Evolutionary conservation across 30 jellyfish, hydroid and myxozoan genomes (phyloP).

Genomic region (Turritopsis rubra): DNA sequence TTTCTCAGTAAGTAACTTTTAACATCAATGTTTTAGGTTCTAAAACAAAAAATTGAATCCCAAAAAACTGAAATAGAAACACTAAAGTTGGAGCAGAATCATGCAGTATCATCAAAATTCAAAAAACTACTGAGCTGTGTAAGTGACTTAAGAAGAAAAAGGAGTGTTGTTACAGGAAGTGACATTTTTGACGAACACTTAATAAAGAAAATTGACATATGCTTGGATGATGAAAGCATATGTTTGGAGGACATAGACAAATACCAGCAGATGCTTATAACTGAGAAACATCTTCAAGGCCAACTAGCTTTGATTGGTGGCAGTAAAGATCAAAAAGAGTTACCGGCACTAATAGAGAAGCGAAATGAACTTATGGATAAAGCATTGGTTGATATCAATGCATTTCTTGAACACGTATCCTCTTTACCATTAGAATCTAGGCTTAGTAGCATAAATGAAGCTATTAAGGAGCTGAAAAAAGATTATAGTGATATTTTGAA

Average conservation of each 20-base stretch:
- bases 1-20: too few species aligned
- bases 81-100: not conserved
- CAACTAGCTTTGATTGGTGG: not conserved
- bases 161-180: not conserved
- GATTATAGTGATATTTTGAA: not conserved
- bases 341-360: not conserved
- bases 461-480: not conserved
- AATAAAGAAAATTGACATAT: not conserved
- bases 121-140: not conserved
- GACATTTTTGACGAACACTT: not conserved
- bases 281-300: not conserved
- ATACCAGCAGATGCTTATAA: not conserved
- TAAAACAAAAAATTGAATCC: not conserved
- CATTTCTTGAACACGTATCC: slow-evolving; percentile 1
- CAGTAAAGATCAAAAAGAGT: not conserved
- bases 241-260: not conserved
- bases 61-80: not conserved
- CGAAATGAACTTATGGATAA: slow-evolving; percentile 2
- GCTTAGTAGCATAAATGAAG: not conserved
- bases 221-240: not conserved
- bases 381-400: not conserved
- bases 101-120: not conserved
- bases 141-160: not conserved
- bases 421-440: slow-evolving; percentile 7
- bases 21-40: too few species aligned